Evolutionary conservation across 1,140 invertebrate genomes (phyloP).

Genomic region (Plutomurus gul): DNA sequence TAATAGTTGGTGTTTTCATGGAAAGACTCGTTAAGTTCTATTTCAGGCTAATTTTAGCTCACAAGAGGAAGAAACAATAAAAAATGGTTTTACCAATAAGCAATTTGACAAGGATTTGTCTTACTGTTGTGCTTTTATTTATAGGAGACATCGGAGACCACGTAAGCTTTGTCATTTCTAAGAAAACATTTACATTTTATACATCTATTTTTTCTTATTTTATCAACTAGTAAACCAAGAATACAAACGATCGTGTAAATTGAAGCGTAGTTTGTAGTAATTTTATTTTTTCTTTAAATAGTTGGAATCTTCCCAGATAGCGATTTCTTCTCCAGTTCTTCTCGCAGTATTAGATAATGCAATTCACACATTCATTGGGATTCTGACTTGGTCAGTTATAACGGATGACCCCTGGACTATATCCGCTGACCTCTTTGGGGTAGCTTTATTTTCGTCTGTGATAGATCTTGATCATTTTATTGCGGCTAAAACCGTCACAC

Average conservation of each 20-base stretch:
- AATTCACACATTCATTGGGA: constrained; percentile 45
- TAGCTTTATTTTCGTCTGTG: constrained; percentile 39
- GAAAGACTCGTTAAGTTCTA: no score
- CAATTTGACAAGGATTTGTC: no score
- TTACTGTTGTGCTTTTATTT: no score
- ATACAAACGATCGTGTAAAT: neutral
- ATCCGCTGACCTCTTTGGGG: neutral
- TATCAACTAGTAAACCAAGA: no score
- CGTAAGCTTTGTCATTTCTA: no score
- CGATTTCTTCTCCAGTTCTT: neutral
- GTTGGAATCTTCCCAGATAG: neutral
- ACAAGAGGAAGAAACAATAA: no score
- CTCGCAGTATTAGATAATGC: constrained; percentile 45
- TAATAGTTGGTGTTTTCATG: no score
- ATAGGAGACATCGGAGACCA: no score
- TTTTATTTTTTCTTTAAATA: neutral
- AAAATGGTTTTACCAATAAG: no score
- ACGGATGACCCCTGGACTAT: neutral
- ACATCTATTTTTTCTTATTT: no score
- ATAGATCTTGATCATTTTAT: constrained; percentile 53
- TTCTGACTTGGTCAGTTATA: constrained; percentile 43
- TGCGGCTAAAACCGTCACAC: constrained; percentile 36
- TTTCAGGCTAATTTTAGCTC: no score
- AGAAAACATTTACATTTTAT: no score
- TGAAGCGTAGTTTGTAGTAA: neutral